These are phyloP conservation scores for Zoanthus solanderi DNA, from an alignment of 92 coral and sea anemone genomes.

Conservation along the genomic window DNA sequence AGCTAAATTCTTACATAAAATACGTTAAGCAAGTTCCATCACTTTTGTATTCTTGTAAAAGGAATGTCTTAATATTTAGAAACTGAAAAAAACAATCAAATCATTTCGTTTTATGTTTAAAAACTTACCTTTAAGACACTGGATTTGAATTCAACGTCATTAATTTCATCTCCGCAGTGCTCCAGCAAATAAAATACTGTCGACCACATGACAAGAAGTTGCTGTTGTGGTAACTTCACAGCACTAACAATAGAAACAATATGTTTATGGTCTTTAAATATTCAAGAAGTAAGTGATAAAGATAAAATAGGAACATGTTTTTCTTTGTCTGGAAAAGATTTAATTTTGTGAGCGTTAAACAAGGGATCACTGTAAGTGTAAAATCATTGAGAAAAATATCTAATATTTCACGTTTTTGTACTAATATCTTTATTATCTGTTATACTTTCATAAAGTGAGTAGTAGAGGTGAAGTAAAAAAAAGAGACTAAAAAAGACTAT, in stretches of 20 bases:
- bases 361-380: no score
- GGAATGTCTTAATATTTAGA: neutral
- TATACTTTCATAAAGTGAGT: no score
- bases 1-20: neutral
- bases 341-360: no score
- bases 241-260: slow-evolving; percentile 61
- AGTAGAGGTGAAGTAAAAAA: no score
- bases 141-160: slow-evolving; percentile 87
- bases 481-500: no score
- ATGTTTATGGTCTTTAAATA: neutral
- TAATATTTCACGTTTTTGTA: no score
- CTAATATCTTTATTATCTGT: no score
- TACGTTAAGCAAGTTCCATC: neutral
- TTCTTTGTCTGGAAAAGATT: no score
- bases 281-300: no score
- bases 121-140: slow-evolving; percentile 84
- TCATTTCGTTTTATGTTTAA: neutral
- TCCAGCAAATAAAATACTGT: slow-evolving; percentile 87
- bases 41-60: neutral
- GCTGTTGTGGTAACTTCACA: slow-evolving; percentile 92
- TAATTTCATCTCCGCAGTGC: slow-evolving; percentile 90
- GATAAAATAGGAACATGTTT: no score
- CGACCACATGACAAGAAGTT: slow-evolving; percentile 91
- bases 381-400: no score
- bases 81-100: neutral